A percentile compares a stretch with the other conserved stretches of the same genome.
These are phyloP conservation scores for Halcyon senegalensis DNA, from an alignment of 2,113 vertebrate species.

Conservation along the genomic window DNA sequence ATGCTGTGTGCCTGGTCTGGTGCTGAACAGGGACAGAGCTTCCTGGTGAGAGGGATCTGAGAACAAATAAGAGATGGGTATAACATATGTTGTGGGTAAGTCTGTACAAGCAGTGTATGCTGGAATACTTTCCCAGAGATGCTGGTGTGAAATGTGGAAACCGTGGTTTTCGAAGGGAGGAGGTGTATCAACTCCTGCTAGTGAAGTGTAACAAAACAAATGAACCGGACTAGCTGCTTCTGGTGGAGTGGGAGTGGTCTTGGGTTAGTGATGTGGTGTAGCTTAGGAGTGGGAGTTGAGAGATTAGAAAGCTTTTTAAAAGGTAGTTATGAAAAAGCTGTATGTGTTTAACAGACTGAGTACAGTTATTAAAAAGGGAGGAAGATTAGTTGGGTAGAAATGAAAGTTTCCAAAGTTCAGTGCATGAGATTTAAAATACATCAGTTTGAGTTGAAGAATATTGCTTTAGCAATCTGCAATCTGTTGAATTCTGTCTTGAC, in stretches of 20 bases:
- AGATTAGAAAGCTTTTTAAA: neutral
- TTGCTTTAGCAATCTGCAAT: neutral
- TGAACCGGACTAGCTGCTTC: neutral
- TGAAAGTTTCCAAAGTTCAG: neutral
- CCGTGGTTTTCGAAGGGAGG: neutral
- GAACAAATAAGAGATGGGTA: neutral
- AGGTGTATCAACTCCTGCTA: neutral
- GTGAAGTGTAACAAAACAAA: neutral
- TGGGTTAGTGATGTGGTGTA: neutral
- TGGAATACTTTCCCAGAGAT: neutral
- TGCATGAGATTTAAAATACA: neutral
- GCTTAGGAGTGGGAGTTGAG: neutral
- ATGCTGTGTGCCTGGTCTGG: neutral
- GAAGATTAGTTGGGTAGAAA: neutral
- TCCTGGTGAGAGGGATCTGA: neutral
- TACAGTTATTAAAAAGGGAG: neutral
- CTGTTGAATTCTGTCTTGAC: neutral
- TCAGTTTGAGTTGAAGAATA: neutral
- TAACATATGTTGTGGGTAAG: neutral
- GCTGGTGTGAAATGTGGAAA: neutral
- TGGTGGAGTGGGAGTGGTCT: neutral
- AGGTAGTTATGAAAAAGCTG: neutral
- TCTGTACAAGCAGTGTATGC: neutral
- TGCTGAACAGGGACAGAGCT: neutral
- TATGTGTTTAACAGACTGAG: neutral